A percentile compares a stretch with the other conserved stretches of the same genome.
These are phyloP conservation scores for Zootermopsis nevadensis DNA, from an alignment of 2,888 invertebrate genomes.

Conservation along the genomic window DNA sequence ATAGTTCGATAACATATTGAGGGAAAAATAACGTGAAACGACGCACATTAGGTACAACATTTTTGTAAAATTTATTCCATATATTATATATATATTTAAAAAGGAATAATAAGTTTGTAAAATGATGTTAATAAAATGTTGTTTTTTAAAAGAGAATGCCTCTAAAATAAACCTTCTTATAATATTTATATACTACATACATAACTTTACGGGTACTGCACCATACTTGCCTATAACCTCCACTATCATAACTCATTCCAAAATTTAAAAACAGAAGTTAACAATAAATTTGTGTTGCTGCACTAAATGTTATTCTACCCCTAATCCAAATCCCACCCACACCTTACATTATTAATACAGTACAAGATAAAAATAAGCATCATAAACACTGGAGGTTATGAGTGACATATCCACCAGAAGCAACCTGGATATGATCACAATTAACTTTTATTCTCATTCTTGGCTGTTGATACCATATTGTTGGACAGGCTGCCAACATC, in stretches of 20 bases:
- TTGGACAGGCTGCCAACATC: too few species aligned
- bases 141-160: slow-evolving; percentile 53
- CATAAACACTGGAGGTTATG: neutral
- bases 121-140: slow-evolving; percentile 56
- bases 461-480: too few species aligned
- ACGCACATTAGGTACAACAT: slow-evolving; percentile 54
- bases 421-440: too few species aligned
- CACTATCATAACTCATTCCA: slow-evolving; percentile 12
- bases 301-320: slow-evolving; percentile 15
- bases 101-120: slow-evolving; percentile 56
- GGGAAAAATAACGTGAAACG: slow-evolving; percentile 52
- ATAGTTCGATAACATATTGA: slow-evolving; percentile 42
- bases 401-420: too few species aligned
- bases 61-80: slow-evolving; percentile 54
- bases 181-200: slow-evolving; percentile 47
- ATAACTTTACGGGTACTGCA: slow-evolving; percentile 50
- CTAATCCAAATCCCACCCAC: slow-evolving; percentile 9
- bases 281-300: slow-evolving; percentile 12
- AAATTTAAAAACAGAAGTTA: slow-evolving; percentile 20
- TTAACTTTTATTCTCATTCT: too few species aligned
- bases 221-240: slow-evolving; percentile 46
- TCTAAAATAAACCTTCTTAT: slow-evolving; percentile 51
- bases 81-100: slow-evolving; percentile 52
- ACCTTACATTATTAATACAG: neutral
- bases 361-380: neutral